Evolutionary conservation across 2,113 vertebrate species (phyloP).

Genomic region (Hypanus sabinus): DNA sequence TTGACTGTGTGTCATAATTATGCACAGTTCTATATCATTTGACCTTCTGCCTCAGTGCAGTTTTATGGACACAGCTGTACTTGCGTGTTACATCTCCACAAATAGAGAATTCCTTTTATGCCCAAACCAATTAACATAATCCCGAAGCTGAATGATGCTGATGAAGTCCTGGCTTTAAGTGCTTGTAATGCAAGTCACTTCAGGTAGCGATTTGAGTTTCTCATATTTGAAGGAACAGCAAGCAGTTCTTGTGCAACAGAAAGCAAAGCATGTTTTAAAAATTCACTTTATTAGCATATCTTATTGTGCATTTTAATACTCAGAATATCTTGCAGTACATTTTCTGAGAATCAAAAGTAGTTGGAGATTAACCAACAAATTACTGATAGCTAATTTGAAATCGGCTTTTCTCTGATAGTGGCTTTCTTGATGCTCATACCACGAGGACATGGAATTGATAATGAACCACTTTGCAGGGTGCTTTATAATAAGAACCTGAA

Average conservation of each 20-base stretch:
- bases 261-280: neutral
- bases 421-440: neutral
- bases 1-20: slow-evolving; percentile 50
- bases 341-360: neutral
- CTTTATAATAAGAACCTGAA: neutral
- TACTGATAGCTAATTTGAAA: neutral
- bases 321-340: neutral
- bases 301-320: neutral
- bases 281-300: neutral
- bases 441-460: neutral
- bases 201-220: neutral
- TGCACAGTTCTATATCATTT: slow-evolving; percentile 45
- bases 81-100: slow-evolving; percentile 39
- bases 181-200: neutral
- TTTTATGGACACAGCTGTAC: slow-evolving; percentile 37
- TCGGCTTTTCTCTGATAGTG: neutral
- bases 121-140: slow-evolving; percentile 13
- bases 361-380: neutral
- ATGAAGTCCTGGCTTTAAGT: neutral
- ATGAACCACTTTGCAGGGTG: neutral
- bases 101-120: slow-evolving; percentile 4
- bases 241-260: too few relatives aligned
- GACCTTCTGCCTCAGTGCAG: slow-evolving; percentile 39
- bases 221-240: neutral
- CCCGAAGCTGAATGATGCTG: neutral